Evolutionary conservation across 2,888 invertebrate species (phyloP).

Genomic region (Polymixis lichenea): DNA sequence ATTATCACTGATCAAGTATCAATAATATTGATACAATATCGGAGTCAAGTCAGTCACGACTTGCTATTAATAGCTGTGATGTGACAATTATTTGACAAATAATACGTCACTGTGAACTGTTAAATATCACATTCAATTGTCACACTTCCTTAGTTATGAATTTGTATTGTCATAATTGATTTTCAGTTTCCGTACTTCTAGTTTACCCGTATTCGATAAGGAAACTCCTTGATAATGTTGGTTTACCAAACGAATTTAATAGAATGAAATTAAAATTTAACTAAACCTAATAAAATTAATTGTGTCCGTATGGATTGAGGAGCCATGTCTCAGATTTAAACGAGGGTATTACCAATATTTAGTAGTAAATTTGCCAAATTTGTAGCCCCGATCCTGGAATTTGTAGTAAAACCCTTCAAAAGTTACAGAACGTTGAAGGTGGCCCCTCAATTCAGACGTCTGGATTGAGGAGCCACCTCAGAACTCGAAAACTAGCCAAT

Average conservation of each 20-base stretch:
- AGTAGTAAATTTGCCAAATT: no score
- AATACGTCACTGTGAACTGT: conserved; percentile 7
- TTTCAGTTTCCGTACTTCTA: background rate
- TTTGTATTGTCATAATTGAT: conserved; percentile 4
- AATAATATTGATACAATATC: conserved; percentile 36
- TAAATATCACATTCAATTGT: conserved; percentile 3
- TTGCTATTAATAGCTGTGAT: conserved; percentile 48
- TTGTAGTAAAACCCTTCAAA: no score
- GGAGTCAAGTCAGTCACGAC: conserved; percentile 57
- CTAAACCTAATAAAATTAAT: background rate
- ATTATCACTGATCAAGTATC: conserved; percentile 27
- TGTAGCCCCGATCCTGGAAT: no score
- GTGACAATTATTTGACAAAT: conserved; percentile 37
- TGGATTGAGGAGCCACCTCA: no score
- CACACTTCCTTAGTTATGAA: background rate
- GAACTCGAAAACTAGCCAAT: no score
- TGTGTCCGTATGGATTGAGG: no score
- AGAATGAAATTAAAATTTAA: background rate
- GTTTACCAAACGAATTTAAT: background rate
- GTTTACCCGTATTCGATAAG: background rate
- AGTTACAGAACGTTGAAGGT: no score
- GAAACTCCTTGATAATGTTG: background rate
- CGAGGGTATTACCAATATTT: no score
- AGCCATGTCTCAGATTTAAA: no score
- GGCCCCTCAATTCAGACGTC: no score